Conservation (phyloP, 2,888 invertebrate species). For the Ametastegia equiseti region DNA sequence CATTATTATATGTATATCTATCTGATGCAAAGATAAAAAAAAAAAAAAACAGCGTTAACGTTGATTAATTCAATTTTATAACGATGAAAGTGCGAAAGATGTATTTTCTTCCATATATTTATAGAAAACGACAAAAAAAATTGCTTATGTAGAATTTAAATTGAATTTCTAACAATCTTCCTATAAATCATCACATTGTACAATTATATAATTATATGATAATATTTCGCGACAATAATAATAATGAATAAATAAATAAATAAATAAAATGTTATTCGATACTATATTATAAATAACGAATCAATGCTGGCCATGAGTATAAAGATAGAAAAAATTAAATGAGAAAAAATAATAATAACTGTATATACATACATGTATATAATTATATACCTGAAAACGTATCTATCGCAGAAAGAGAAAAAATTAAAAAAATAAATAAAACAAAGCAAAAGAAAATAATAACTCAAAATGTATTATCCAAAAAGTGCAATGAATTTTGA, state of each 20-base stretch:
- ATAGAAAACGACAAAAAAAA: background rate
- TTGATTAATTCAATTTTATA: background rate
- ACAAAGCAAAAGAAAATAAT: conserved; percentile 51
- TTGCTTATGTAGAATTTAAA: conserved; percentile 3
- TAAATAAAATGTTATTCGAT: conserved; percentile 21
- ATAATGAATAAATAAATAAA: background rate
- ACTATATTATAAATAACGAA: background rate
- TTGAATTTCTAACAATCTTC: conserved; percentile 28
- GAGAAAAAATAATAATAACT: conserved; percentile 43
- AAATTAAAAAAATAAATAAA: conserved; percentile 37
- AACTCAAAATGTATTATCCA: conserved; percentile 63
- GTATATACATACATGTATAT: conserved; percentile 22
- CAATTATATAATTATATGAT: conserved; percentile 24
- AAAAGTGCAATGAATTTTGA: conserved; percentile 34
- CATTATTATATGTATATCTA: background rate
- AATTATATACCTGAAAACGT: too few species aligned
- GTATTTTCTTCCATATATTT: background rate
- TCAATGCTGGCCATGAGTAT: conserved; percentile 25
- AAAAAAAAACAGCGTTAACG: background rate
- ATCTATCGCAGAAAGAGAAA: conserved; percentile 21
- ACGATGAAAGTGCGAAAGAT: background rate
- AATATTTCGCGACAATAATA: conserved; percentile 37
- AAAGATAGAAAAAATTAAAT: background rate
- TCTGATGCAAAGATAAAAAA: too few species aligned
- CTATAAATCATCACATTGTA: conserved; percentile 9